phyloP scores from a whole-genome alignment of 2,888 invertebrate genomes.

The Folsomia candida region DNA sequence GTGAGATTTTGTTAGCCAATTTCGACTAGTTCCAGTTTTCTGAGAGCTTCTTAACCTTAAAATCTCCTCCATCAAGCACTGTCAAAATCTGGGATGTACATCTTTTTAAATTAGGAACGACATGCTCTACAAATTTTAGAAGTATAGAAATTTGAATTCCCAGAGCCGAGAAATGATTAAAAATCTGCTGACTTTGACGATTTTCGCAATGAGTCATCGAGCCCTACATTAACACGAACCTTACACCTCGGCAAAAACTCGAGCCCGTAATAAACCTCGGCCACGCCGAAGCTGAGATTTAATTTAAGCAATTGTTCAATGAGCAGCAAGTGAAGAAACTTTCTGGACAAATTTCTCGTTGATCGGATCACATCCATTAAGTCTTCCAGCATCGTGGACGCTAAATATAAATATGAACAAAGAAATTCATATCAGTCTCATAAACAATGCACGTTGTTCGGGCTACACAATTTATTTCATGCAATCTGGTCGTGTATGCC shows the following conservation, averaged over 20 bases:
- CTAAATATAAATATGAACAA: conserved; percentile 40
- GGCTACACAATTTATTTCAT: too few relatives aligned
- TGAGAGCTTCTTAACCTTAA: too few relatives aligned
- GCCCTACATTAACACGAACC: conserved; percentile 46
- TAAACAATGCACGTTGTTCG: conserved; percentile 7
- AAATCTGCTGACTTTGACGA: too few relatives aligned
- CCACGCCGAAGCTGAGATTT: conserved; percentile 50
- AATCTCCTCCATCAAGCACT: too few relatives aligned
- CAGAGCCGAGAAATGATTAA: too few relatives aligned
- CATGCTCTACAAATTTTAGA: too few relatives aligned
- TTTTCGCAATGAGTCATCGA: too few relatives aligned
- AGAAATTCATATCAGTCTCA: background rate
- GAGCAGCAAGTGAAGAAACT: conserved; percentile 51
- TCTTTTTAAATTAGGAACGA: too few relatives aligned
- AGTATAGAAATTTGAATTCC: too few relatives aligned
- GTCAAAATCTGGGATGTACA: too few relatives aligned
- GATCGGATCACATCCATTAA: conserved; percentile 50
- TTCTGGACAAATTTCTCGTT: conserved; percentile 48
- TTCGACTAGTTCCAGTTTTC: too few relatives aligned
- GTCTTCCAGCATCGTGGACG: conserved; percentile 51
- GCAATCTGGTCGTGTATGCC: too few relatives aligned
- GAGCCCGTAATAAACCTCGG: conserved; percentile 51
- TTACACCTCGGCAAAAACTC: conserved; percentile 51
- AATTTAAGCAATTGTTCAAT: conserved; percentile 50
- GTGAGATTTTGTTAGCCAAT: background rate